Conservation (phyloP, 2,888 invertebrate genomes). For the Heliothis peltigera region DNA sequence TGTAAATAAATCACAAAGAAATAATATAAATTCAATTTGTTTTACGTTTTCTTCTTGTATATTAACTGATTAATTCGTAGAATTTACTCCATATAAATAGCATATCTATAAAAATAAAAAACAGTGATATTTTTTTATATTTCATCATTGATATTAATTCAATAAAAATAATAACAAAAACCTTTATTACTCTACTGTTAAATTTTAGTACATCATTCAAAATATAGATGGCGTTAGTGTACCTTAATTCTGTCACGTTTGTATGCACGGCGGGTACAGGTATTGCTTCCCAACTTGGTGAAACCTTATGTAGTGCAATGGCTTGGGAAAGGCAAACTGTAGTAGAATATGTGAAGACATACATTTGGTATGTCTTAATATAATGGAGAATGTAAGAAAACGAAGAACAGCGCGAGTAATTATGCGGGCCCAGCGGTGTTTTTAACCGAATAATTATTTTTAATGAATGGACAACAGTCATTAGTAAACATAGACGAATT, state of each 20-base stretch:
- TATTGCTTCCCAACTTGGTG: slow-evolving; percentile 33
- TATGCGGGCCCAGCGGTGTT: too few relatives aligned
- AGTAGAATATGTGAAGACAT: slow-evolving; percentile 6
- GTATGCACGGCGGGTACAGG: slow-evolving; percentile 33
- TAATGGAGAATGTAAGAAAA: too few relatives aligned
- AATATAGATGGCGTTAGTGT: slow-evolving; percentile 43
- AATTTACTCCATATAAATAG: too few relatives aligned
- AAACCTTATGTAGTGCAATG: slow-evolving; percentile 13
- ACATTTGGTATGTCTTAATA: not conserved
- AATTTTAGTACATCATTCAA: slow-evolving; percentile 14
- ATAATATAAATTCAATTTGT: not conserved
- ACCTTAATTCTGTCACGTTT: slow-evolving; percentile 7
- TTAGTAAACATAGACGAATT: too few relatives aligned
- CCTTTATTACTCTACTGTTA: not conserved
- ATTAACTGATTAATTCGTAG: too few relatives aligned
- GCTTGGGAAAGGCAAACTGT: slow-evolving; percentile 18
- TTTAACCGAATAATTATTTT: too few relatives aligned
- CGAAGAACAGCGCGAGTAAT: too few relatives aligned
- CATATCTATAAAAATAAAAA: too few relatives aligned
- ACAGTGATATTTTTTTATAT: too few relatives aligned
- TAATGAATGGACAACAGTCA: too few relatives aligned
- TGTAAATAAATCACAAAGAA: not conserved
- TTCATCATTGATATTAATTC: too few relatives aligned
- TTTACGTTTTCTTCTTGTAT: too few relatives aligned
- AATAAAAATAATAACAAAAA: not conserved